Percentiles rank a stretch among this genome's conserved stretches.
Evolutionary conservation across 2,888 invertebrate species (phyloP).

Genomic region (Rhamnusium bicolor): DNA sequence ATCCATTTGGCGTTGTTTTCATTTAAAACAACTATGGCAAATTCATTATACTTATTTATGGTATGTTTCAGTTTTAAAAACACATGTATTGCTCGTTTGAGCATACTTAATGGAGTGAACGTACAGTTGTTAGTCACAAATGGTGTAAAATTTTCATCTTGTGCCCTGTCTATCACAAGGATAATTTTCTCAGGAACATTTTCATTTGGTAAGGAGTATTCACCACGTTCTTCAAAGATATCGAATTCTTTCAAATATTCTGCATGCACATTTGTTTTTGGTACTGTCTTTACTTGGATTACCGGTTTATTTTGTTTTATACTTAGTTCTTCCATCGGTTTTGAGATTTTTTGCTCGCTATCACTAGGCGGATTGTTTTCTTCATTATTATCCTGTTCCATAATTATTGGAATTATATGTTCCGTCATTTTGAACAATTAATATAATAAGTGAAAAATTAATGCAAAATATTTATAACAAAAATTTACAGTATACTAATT

Average conservation of each 20-base stretch:
- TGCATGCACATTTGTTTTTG: slow-evolving; percentile 36
- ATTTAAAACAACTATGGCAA: slow-evolving; percentile 76
- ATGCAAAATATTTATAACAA: neutral
- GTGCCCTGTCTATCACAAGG: slow-evolving; percentile 77
- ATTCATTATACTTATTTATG: slow-evolving; percentile 77
- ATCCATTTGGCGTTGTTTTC: slow-evolving; percentile 74
- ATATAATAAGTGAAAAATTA: neutral
- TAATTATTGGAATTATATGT: slow-evolving; percentile 50
- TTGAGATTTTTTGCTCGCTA: slow-evolving; percentile 37
- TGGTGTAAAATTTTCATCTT: slow-evolving; percentile 74
- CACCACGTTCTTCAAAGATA: slow-evolving; percentile 47
- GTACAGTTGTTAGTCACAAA: slow-evolving; percentile 74
- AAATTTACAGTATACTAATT: neutral
- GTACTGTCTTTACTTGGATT: slow-evolving; percentile 42
- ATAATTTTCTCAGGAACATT: slow-evolving; percentile 74
- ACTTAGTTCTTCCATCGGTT: slow-evolving; percentile 46
- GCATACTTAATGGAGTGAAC: slow-evolving; percentile 75
- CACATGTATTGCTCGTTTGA: slow-evolving; percentile 77
- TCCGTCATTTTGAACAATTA: slow-evolving; percentile 38
- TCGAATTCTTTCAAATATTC: slow-evolving; percentile 54
- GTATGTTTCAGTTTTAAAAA: slow-evolving; percentile 77
- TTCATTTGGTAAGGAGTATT: slow-evolving; percentile 39
- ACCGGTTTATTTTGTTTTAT: slow-evolving; percentile 35
- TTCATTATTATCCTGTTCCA: slow-evolving; percentile 41
- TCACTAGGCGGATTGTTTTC: slow-evolving; percentile 20